Base-by-base conservation (phyloP, 2,888 invertebrate genomes). In the Cepaea hortensis region DNA sequence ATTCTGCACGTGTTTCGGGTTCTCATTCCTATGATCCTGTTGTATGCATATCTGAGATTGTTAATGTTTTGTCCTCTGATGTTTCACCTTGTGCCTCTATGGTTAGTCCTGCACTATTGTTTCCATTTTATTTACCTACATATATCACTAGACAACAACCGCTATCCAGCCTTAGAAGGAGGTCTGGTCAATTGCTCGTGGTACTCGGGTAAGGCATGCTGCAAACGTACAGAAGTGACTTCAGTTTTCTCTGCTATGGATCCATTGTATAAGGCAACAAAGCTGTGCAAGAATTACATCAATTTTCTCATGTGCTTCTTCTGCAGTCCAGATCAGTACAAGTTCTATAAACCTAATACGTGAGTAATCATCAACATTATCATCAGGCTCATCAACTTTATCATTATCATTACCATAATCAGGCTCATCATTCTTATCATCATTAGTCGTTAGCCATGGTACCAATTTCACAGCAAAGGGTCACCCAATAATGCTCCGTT, bases 221-320 rank as follows among this genome's bases (percentile, higher is more conserved):
- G 94, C 89, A 94, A 94, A 85, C 90, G 94, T 13, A 95, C 94
- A 15, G 94, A 95, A 88, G 93, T 93, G n/a, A 94, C 94, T 0
- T 94, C 94, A 6, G 94, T 94, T 3, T 94, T 94, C 87, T 89
- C 92, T 76, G 91, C 91, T 73, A 94, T 94, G 94, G 91, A 92
- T 70, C 93, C 94, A 1, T 89, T 95, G 65, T 92, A 92, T 83
- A 91, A 90, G 20, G 94, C 94, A n/a, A 89, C 91, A 18, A 89
- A 89, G 76, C 90, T 91, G 46, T 95, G 94, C 90, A 89, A 90
- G 55, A 93, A 94, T 88, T 91, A 90, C 85, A 91, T 95, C 88
- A 94, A 94, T 90, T 95, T 94, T 88, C 90, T 95, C 88, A 94
- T 94, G 94, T 95, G 94, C 87, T 95, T 91, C 89, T 95, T 95